These are phyloP conservation scores for Diploscapter pachys DNA, from an alignment of 1,140 invertebrate species.

Conservation along the genomic window DNA sequence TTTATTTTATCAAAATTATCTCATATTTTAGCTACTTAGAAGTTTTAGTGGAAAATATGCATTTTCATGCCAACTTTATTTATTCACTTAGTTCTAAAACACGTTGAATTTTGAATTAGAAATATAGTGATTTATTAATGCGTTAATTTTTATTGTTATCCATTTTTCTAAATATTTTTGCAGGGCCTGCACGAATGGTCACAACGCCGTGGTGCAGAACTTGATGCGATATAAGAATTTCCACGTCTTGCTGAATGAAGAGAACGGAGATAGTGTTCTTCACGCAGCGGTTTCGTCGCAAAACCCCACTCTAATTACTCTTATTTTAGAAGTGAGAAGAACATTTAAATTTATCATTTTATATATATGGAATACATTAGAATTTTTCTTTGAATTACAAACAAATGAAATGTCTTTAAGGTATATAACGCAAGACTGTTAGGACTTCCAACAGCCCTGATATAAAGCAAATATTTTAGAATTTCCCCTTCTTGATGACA, in stretches of 20 bases:
- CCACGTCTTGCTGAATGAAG: conserved; percentile 78
- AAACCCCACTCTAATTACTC: conserved; percentile 71
- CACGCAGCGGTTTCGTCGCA: conserved; percentile 76
- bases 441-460: neutral
- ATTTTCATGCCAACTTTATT: no score
- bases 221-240: conserved; percentile 74
- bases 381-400: neutral
- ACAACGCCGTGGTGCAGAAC: conserved; percentile 74
- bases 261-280: conserved; percentile 84
- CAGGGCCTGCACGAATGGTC: conserved; percentile 77
- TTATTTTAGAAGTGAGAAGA: conserved; percentile 69
- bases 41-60: no score
- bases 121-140: no score
- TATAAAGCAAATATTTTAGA: conserved; percentile 60
- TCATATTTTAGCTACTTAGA: no score
- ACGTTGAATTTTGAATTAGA: no score
- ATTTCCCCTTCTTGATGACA: conserved; percentile 68
- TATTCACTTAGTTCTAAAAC: no score
- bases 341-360: conserved; percentile 3
- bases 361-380: neutral
- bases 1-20: no score
- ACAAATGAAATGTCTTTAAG: neutral
- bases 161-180: conserved; percentile 34
- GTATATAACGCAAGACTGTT: neutral
- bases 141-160: neutral